These are phyloP conservation scores for Petrophora chlorosata DNA, from an alignment of 2,888 invertebrate species.

Conservation along the genomic window DNA sequence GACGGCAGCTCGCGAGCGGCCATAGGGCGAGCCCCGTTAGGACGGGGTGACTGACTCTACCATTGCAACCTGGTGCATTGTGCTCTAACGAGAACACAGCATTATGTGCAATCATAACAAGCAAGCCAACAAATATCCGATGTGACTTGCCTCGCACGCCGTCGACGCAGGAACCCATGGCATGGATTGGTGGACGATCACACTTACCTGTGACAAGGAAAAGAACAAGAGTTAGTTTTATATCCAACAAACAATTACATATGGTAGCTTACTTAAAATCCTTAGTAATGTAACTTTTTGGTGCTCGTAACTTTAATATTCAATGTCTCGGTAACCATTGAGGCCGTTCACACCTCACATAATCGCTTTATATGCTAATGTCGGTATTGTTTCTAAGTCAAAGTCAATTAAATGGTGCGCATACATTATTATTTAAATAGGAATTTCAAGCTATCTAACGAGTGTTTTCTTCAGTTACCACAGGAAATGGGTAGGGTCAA, in stretches of 20 bases:
- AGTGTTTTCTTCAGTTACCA: slow-evolving; percentile 63
- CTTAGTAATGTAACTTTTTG: slow-evolving; percentile 12
- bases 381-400: slow-evolving; percentile 68
- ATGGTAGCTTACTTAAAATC: slow-evolving; percentile 1
- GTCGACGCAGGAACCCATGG: slow-evolving; percentile 16
- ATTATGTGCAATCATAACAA: slow-evolving; percentile 74
- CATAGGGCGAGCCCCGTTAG: slow-evolving; percentile 82
- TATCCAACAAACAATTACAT: slow-evolving; percentile 3
- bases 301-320: slow-evolving; percentile 36
- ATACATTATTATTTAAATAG: slow-evolving; percentile 61
- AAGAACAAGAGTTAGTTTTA: slow-evolving; percentile 33
- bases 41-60: slow-evolving; percentile 80
- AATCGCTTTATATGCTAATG: slow-evolving; percentile 68
- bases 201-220: slow-evolving; percentile 73
- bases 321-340: slow-evolving; percentile 41
- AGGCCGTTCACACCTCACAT: slow-evolving; percentile 55
- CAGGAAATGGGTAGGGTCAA: slow-evolving; percentile 78
- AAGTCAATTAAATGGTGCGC: slow-evolving; percentile 63
- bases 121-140: slow-evolving; percentile 62
- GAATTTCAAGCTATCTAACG: slow-evolving; percentile 59
- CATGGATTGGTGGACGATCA: slow-evolving; percentile 14
- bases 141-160: slow-evolving; percentile 35
- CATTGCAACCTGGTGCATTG: slow-evolving; percentile 82
- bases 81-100: slow-evolving; percentile 81
- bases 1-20: slow-evolving; percentile 67